A percentile compares a stretch with the other conserved stretches of the same genome.
phyloP scores from a whole-genome alignment of 2,113 vertebrate genomes.

The Cyprinodon tularosa region DNA sequence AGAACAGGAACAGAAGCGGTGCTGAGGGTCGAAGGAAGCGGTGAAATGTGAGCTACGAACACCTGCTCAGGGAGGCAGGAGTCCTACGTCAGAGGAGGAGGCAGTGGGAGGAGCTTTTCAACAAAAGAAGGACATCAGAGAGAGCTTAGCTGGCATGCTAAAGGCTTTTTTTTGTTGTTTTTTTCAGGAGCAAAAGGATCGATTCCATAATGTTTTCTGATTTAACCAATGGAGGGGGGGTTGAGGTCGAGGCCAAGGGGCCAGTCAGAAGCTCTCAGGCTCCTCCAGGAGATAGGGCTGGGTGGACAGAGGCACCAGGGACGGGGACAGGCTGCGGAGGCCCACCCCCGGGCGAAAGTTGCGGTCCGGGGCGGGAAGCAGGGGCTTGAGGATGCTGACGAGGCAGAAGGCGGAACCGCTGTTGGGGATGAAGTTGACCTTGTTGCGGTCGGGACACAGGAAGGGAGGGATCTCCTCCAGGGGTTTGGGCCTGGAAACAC shows the following conservation, averaged over 20 bases:
- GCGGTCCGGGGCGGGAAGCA: conserved; percentile 92
- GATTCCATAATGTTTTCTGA: conserved; percentile 49
- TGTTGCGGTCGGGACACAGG: conserved; percentile 99
- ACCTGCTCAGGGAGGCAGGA: conserved; percentile 35
- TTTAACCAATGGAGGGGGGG: conserved; percentile 10
- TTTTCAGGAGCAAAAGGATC: conserved; percentile 48
- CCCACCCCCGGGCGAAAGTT: conserved; percentile 83
- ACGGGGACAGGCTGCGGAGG: conserved; percentile 88
- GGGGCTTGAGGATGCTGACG: conserved; percentile 98
- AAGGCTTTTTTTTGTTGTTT: conserved; percentile 62
- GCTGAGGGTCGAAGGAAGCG: conserved; percentile 64
- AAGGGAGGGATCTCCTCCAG: conserved; percentile 94
- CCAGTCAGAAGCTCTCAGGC: conserved; percentile 87
- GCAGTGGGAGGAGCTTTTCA: conserved; percentile 74
- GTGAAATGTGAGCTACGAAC: conserved; percentile 57
- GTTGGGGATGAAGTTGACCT: conserved; percentile 99
- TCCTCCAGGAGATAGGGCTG: conserved; percentile 92
- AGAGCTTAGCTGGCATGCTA: conserved; percentile 76
- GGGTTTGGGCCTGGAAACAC: conserved; percentile 86
- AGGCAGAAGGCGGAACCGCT: conserved; percentile 99
- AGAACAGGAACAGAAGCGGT: conserved; percentile 59
- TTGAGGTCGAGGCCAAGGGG: conserved; percentile 9
- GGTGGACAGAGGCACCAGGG: conserved; percentile 87
- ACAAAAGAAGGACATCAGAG: conserved; percentile 72
- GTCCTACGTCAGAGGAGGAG: conserved; percentile 47